Evolutionary conservation across 2,888 invertebrate species (phyloP).

Genomic region (Spisula solida): DNA sequence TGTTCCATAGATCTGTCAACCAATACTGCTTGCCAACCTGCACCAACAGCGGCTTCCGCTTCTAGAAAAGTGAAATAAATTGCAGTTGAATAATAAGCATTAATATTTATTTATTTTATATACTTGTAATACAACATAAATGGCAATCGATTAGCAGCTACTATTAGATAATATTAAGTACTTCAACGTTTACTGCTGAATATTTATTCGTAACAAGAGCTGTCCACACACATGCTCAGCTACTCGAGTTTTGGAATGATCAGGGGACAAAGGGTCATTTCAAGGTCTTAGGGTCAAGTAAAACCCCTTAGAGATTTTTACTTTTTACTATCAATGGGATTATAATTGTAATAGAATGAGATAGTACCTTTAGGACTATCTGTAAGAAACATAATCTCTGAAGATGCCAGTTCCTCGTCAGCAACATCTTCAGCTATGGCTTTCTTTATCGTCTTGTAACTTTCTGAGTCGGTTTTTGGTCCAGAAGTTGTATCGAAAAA

Average conservation of each 20-base stretch:
- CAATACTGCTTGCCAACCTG: constrained; percentile 92
- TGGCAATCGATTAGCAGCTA: too few species aligned
- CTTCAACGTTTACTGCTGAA: too few species aligned
- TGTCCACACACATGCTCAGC: too few species aligned
- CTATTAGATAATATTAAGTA: too few species aligned
- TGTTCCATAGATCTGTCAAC: constrained; percentile 89
- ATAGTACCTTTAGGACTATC: constrained; percentile 89
- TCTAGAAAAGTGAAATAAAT: constrained; percentile 89
- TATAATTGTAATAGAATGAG: too few species aligned
- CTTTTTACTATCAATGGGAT: too few species aligned
- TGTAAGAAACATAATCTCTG: constrained; percentile 94
- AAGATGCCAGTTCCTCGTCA: constrained; percentile 81
- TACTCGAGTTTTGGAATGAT: too few species aligned
- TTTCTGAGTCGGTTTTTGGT: constrained; percentile 92
- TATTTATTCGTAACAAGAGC: too few species aligned
- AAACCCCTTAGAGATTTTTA: too few species aligned
- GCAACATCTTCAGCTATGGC: constrained; percentile 89
- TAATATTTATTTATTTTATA: not conserved
- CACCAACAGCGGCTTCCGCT: constrained; percentile 93
- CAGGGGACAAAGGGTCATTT: too few species aligned
- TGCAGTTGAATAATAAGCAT: not conserved
- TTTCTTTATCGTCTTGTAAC: constrained; percentile 93
- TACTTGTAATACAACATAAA: not conserved
- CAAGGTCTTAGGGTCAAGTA: too few species aligned
- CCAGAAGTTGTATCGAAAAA: constrained; percentile 96